Base-by-base conservation (phyloP, 2,797 vertebrate species). In the Chaunax sp. region DNA sequence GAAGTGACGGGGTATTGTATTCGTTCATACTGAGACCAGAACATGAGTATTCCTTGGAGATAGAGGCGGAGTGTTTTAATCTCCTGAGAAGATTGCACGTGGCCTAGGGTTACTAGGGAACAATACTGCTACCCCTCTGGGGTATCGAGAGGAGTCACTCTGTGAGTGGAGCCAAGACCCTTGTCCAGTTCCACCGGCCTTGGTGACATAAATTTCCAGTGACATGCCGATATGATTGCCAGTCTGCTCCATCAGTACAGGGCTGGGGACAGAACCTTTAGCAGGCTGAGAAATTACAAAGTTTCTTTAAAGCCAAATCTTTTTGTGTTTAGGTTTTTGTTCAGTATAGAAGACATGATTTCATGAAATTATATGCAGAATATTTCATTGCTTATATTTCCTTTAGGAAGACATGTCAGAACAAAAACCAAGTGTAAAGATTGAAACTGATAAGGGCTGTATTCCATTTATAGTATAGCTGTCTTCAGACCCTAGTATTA, bases 31-130 rank as follows among this genome's bases (percentile, higher is more conserved):
- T 70, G 78, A 66, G 69, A 72, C 65, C 41, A 35, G 72, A 77
- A 79, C 80, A 77, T 55, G 41, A 64, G 72, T 62, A 52, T 71
- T 83, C 60, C 77, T 74, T 43, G 38, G 69, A 69, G 84, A 83
- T 77, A 52, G 72, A 71, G 60, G 76, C 75, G 75, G 77, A 77
- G 75, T 61, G 66, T 75, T 86, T 84, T 89, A 90, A 92, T 92
- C 85, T 90, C 80, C 82, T 78, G 83, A 89, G 88, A 89, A 92
- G 88, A 92, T 93, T 92, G 87, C 89, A 87, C 53, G 35, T 85
- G 84, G 89, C 88, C 85, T 25, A 49, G 77, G 87, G 88, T 84
- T 88, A 81, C 77, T 80, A 77, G 19, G 52, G 81, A 85, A 90
- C 86, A 90, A 89, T 91, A 92, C 89, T 90, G 78, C 84, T 50